phyloP scores from a whole-genome alignment of 2,113 vertebrate genomes.

The Herpetotheres cachinnans region DNA sequence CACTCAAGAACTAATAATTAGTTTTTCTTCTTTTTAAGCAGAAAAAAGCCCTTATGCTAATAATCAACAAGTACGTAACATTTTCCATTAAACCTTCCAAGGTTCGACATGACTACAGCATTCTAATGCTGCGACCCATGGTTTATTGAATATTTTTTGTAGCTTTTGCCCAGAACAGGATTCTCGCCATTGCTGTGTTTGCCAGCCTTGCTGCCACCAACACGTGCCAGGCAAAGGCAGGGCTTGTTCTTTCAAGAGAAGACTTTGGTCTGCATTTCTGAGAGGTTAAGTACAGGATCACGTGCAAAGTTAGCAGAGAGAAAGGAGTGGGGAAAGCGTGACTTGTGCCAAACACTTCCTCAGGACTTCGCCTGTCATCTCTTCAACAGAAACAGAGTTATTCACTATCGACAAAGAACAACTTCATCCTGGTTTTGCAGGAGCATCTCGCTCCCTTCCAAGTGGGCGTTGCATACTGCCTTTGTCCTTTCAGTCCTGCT shows the following conservation, averaged over 20 bases:
- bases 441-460: not conserved
- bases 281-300: not conserved
- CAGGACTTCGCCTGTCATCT: not conserved
- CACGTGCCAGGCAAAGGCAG: not conserved
- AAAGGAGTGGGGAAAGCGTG: fast-evolving
- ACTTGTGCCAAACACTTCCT: not conserved
- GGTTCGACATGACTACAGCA: not conserved
- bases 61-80: slow-evolving; percentile 7
- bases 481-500: not conserved
- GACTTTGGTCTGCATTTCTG: not conserved
- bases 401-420: not conserved
- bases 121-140: not conserved
- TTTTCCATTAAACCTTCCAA: slow-evolving; percentile 18
- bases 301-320: not conserved
- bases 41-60: slow-evolving; percentile 12
- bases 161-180: not conserved
- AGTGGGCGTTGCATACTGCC: fast-evolving
- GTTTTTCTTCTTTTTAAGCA: not conserved
- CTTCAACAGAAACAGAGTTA: not conserved
- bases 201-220: not conserved
- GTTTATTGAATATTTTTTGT: not conserved
- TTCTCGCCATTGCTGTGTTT: not conserved
- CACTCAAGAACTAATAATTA: slow-evolving; percentile 46
- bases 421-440: not conserved
- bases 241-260: not conserved